phyloP scores from a whole-genome alignment of 2,797 vertebrate genomes.

The Notolepis coatsorum region DNA sequence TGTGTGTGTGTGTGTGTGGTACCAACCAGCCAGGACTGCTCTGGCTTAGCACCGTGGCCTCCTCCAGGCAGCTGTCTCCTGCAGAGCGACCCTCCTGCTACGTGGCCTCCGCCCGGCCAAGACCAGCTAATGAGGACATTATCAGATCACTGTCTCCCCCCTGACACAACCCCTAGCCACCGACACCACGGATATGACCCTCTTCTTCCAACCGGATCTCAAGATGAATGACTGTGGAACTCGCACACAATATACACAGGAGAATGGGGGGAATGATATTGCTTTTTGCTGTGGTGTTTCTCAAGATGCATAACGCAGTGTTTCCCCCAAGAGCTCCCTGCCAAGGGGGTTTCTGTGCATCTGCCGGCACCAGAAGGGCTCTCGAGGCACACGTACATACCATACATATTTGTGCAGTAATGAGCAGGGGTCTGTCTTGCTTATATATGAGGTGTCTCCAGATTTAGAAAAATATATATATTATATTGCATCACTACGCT shows the following conservation, averaged over 20 bases:
- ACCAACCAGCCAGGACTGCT: constrained; percentile 59
- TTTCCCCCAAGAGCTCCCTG: too few species aligned
- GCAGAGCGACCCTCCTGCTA: constrained; percentile 59
- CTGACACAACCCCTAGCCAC: constrained; percentile 56
- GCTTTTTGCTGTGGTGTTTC: too few species aligned
- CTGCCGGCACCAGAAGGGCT: too few species aligned
- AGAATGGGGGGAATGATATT: constrained; percentile 42
- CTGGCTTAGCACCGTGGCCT: constrained; percentile 52
- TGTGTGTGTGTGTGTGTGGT: constrained; percentile 46
- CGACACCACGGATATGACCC: constrained; percentile 60
- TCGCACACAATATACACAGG: constrained; percentile 47
- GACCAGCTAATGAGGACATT: constrained; percentile 70
- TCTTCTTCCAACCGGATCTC: constrained; percentile 53
- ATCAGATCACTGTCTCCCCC: constrained; percentile 73
- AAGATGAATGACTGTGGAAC: constrained; percentile 62
- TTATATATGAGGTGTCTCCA: too few species aligned
- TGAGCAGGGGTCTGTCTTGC: too few species aligned
- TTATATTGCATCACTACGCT: too few species aligned
- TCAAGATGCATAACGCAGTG: too few species aligned
- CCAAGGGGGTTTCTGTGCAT: too few species aligned
- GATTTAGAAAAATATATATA: too few species aligned
- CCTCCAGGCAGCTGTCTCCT: constrained; percentile 63
- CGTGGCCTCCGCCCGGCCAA: constrained; percentile 40
- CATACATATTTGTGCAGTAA: too few species aligned
- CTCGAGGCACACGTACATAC: too few species aligned